Base-by-base conservation (phyloP, 2,888 invertebrate genomes). In the Rhorus exstirpatorius region DNA sequence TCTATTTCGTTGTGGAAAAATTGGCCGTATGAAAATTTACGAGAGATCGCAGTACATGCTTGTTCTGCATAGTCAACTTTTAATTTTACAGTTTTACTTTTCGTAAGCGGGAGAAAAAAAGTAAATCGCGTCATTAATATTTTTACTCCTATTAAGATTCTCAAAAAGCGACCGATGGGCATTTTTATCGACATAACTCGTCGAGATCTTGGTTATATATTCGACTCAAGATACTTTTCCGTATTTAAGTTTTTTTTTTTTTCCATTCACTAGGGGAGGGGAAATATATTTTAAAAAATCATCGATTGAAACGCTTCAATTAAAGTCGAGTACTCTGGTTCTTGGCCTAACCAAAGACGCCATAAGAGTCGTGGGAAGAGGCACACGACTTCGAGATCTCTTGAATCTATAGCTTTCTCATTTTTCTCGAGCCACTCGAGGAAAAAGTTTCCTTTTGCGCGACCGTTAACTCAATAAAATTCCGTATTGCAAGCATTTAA, bases 261-360 rank as follows among this genome's bases (percentile, higher is more conserved):
- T 19, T 61, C n/a, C 3, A 31, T 2, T 31, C 31, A 31, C 31
- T 31, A 2, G 6, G 31, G n/a, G 10, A n/a, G n/a, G n/a, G 4
- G 31, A 46, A 38, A 63, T 53, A 70, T 41, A 67, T 31, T 60
- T 58, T 17, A 61, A 83, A 49, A 46, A 83, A 67, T 71, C 71
- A 79, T 68, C 71, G 51, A 67, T 41, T 38, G 51, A 58, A 68
- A 79, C 41, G 51, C 76, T 79, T 72, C 51, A 67, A 83, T 72
- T 71, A 83, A 65, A 81, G 38, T 68, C 51, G 44, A 78, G 74
- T 46, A 49, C 38, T 8, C 17, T n/a, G 44, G 53, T 14, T 24
- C 60, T 65, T 31, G 17, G 26, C 46, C 17, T 26, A 83, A 79
- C 68, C 76, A 83, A 60, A 83, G 65, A 58, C 44, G 21, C 14